These are phyloP conservation scores for Eidolon dupreanum DNA, from an alignment of 2,797 vertebrate species.

Conservation along the genomic window DNA sequence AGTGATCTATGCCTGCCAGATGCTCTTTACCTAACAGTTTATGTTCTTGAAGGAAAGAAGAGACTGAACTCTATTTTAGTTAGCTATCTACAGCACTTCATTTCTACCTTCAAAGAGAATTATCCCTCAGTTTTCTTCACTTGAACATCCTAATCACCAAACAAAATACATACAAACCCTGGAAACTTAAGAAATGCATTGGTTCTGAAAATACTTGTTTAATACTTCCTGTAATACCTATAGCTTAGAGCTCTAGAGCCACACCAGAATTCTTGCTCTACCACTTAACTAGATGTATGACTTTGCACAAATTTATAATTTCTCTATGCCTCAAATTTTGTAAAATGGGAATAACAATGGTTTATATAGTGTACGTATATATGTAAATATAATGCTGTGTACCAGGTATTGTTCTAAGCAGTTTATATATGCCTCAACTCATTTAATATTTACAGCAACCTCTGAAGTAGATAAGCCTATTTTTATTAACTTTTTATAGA, in stretches of 20 bases:
- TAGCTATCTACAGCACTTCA: background rate
- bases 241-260: background rate
- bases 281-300: background rate
- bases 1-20: background rate
- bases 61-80: constrained; percentile 3
- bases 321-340: background rate
- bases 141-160: constrained; percentile 21
- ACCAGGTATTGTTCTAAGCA: background rate
- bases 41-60: background rate
- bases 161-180: background rate
- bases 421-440: background rate
- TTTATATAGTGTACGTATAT: background rate
- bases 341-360: constrained; percentile 6
- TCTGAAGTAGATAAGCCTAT: background rate
- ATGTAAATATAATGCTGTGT: background rate
- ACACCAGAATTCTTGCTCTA: background rate
- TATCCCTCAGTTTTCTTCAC: background rate
- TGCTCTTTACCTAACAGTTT: background rate
- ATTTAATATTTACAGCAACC: background rate
- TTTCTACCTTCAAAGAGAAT: background rate
- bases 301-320: background rate
- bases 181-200: constrained; percentile 3
- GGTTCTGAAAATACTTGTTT: background rate
- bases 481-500: background rate
- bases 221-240: background rate